A percentile compares a stretch with the other conserved stretches of the same genome.
These are phyloP conservation scores for Pecten maximus DNA, from an alignment of 2,888 invertebrate species.

Conservation along the genomic window DNA sequence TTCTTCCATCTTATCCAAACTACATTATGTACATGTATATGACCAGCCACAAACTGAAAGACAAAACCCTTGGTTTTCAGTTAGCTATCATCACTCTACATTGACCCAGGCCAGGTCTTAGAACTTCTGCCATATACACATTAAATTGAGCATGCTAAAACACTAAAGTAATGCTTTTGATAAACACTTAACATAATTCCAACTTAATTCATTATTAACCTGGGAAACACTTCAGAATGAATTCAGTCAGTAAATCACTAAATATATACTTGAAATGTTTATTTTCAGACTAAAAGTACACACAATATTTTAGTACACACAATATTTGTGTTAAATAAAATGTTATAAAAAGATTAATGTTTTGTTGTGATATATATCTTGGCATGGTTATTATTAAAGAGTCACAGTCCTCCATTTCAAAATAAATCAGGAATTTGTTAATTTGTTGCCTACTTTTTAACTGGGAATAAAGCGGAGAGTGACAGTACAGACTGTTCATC, in stretches of 20 bases:
- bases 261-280: background rate
- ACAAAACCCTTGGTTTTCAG: background rate
- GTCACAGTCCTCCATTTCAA: background rate
- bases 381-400: background rate
- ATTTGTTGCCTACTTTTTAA: background rate
- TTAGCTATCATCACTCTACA: slow-evolving; percentile 2
- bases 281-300: slow-evolving; percentile 11
- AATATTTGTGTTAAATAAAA: background rate
- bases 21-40: too few relatives aligned
- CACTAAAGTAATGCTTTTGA: background rate
- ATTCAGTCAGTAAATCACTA: background rate
- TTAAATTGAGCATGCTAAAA: background rate
- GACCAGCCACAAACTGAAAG: too few relatives aligned
- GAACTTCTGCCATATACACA: background rate
- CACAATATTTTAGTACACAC: background rate
- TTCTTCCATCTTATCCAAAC: too few relatives aligned
- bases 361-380: background rate
- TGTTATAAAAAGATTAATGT: background rate
- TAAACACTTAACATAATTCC: background rate
- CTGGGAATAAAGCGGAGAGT: background rate
- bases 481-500: background rate
- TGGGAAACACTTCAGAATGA: background rate
- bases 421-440: background rate
- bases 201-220: background rate
- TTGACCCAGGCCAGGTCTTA: background rate